phyloP scores from a whole-genome alignment of 2,888 invertebrate species.

The Monopis laevigella region DNA sequence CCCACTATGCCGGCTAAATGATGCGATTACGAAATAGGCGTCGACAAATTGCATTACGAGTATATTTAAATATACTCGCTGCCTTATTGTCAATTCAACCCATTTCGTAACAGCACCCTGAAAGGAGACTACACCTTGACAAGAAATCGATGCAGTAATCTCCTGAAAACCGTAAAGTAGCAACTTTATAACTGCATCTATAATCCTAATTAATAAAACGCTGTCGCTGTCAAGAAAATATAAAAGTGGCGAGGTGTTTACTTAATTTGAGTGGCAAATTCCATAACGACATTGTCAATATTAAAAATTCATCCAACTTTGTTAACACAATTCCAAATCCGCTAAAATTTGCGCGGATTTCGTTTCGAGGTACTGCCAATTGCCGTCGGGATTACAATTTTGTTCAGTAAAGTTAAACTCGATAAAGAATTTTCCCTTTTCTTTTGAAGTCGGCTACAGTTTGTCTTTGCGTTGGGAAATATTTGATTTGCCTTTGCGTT shows the following conservation, averaged over 20 bases:
- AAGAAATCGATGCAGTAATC: too few species aligned
- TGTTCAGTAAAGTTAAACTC: slow-evolving; percentile 10
- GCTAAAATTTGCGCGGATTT: slow-evolving; percentile 2
- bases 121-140: too few species aligned
- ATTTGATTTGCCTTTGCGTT: slow-evolving; percentile 19
- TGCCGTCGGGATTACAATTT: slow-evolving; percentile 9
- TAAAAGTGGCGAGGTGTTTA: not conserved
- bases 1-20: too few species aligned
- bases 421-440: slow-evolving; percentile 8
- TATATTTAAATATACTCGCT: too few species aligned
- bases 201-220: too few species aligned
- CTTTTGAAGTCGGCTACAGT: slow-evolving; percentile 8
- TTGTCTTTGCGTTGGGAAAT: slow-evolving; percentile 14
- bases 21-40: too few species aligned
- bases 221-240: too few species aligned
- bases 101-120: too few species aligned
- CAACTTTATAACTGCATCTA: too few species aligned
- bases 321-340: slow-evolving; percentile 1
- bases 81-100: too few species aligned
- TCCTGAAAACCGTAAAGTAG: too few species aligned
- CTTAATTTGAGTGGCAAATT: not conserved
- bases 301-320: slow-evolving; percentile 4
- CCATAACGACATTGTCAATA: slow-evolving; percentile 7
- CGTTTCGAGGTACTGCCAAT: slow-evolving; percentile 1
- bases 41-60: too few species aligned